These are phyloP conservation scores for Hypotaenidia philippensis DNA, from an alignment of 2,797 vertebrate species.

Conservation along the genomic window DNA sequence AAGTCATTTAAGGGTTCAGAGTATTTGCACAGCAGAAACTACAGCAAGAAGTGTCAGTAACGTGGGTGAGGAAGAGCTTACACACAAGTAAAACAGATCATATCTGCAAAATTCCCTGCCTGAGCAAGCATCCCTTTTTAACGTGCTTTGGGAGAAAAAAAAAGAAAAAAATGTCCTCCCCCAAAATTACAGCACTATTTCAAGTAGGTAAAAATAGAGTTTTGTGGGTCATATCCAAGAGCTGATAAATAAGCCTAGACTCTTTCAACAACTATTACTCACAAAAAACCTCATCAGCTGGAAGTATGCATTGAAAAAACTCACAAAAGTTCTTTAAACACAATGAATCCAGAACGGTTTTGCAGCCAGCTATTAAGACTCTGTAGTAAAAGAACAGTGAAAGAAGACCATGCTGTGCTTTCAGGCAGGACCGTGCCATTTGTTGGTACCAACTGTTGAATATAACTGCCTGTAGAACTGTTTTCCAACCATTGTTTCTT, in stretches of 20 bases:
- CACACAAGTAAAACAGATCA: not conserved
- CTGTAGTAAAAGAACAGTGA: slow-evolving; percentile 13
- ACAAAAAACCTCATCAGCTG: slow-evolving; percentile 14
- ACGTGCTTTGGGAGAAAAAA: not conserved
- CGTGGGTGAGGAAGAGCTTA: slow-evolving; percentile 16
- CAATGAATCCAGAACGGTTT: slow-evolving; percentile 29
- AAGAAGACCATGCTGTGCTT: slow-evolving; percentile 44
- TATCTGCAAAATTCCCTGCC: not conserved
- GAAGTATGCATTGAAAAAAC: slow-evolving; percentile 37
- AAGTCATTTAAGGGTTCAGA: not conserved
- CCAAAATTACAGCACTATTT: slow-evolving; percentile 6
- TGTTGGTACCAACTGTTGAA: slow-evolving; percentile 45
- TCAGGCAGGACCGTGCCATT: slow-evolving; percentile 44
- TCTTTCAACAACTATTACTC: slow-evolving; percentile 5
- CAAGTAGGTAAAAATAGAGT: slow-evolving; percentile 33
- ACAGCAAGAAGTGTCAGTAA: slow-evolving; percentile 18
- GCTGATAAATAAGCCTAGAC: slow-evolving; percentile 20
- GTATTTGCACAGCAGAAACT: not conserved
- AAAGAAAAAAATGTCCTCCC: not conserved
- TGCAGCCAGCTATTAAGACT: slow-evolving; percentile 50
- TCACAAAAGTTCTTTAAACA: slow-evolving; percentile 48
- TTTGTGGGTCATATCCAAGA: slow-evolving; percentile 34
- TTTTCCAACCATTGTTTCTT: slow-evolving; percentile 19
- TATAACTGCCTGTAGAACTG: slow-evolving; percentile 4
- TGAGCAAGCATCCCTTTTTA: not conserved